These are phyloP conservation scores for Lethocerus indicus DNA, from an alignment of 1,140 invertebrate genomes.

Conservation along the genomic window DNA sequence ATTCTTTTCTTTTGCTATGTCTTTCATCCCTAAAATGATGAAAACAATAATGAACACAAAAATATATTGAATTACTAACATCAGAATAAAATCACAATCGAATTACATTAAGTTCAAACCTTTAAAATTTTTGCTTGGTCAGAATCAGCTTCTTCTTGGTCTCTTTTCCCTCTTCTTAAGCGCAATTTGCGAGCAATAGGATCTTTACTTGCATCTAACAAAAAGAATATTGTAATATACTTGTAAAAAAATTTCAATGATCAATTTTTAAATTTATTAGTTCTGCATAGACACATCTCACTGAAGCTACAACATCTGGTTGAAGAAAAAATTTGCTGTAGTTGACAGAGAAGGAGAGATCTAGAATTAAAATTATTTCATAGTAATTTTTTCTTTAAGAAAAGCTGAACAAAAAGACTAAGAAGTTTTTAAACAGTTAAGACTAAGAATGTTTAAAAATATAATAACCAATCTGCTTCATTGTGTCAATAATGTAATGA, in stretches of 20 bases:
- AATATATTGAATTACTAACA: not conserved
- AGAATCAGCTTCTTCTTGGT: conserved; percentile 63
- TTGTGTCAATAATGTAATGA: too few relatives aligned
- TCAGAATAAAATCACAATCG: not conserved
- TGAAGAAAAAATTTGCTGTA: too few relatives aligned
- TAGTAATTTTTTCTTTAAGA: too few relatives aligned
- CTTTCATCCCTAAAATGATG: conserved; percentile 72
- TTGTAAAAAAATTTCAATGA: not conserved
- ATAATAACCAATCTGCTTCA: too few relatives aligned
- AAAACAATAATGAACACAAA: not conserved
- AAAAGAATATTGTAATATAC: conserved; percentile 12
- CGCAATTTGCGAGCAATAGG: conserved; percentile 86
- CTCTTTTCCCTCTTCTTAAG: conserved; percentile 49
- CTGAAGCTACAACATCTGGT: too few relatives aligned
- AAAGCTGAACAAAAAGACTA: too few relatives aligned
- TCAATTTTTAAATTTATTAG: not conserved
- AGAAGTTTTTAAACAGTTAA: too few relatives aligned
- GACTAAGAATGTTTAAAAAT: too few relatives aligned
- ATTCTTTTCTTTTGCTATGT: conserved; percentile 83
- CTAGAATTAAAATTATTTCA: too few relatives aligned
- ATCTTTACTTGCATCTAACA: conserved; percentile 50
- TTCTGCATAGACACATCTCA: too few relatives aligned
- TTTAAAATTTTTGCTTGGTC: conserved; percentile 91
- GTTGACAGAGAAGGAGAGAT: too few relatives aligned
- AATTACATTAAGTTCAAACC: conserved; percentile 22